phyloP scores from a whole-genome alignment of 1,140 invertebrate species.

The Anoplophora glabripennis region DNA sequence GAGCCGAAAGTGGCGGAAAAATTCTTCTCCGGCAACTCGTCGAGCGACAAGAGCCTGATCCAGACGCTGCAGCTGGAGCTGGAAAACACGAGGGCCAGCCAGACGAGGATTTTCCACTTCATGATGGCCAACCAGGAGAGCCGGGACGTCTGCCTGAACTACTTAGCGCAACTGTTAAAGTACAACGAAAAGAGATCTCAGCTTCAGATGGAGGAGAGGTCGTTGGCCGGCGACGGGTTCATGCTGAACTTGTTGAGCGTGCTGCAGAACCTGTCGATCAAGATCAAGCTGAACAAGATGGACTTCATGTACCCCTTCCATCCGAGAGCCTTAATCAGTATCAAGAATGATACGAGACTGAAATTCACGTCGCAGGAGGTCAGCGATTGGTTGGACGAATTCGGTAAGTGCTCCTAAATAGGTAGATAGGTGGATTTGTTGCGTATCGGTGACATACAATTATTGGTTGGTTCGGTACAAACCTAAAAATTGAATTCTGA shows the following conservation, averaged over 20 bases:
- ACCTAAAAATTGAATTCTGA: no score
- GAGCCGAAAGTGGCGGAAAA: constrained; percentile 69
- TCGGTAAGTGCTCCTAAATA: no score
- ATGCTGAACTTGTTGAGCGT: constrained; percentile 92
- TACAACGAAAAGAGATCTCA: constrained; percentile 83
- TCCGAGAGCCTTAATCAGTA: constrained; percentile 69
- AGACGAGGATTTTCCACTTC: constrained; percentile 81
- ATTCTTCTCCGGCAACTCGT: constrained; percentile 58
- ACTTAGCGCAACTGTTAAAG: constrained; percentile 71
- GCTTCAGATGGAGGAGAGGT: constrained; percentile 81
- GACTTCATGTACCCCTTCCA: constrained; percentile 87
- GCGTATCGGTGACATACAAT: no score
- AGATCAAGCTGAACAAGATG: constrained; percentile 81
- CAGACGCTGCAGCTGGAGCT: constrained; percentile 69
- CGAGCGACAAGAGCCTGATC: constrained; percentile 59
- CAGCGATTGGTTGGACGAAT: constrained; percentile 63
- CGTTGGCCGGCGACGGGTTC: constrained; percentile 87
- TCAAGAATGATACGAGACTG: constrained; percentile 82
- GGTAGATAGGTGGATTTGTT: no score
- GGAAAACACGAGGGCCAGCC: constrained; percentile 65
- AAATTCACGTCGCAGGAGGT: constrained; percentile 79
- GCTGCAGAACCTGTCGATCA: constrained; percentile 81
- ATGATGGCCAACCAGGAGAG: constrained; percentile 75
- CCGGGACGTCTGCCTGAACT: constrained; percentile 73
- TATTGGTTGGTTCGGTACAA: no score